Evolutionary conservation across 1,140 invertebrate genomes (phyloP), one percentile per base, ranked within the genome.

Genomic region (Eueides isabella): DNA sequence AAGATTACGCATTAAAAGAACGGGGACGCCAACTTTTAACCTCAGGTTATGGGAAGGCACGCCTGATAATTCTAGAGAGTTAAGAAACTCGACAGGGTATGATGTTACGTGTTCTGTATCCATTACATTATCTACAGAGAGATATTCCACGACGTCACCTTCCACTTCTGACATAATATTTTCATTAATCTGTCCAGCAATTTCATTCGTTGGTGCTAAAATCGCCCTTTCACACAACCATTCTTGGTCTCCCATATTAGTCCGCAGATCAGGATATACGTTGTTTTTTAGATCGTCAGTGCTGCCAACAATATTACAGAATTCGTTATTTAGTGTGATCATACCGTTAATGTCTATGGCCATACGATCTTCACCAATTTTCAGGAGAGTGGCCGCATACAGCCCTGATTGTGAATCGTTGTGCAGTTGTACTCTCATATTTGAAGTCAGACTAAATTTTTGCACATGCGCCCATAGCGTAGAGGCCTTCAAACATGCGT

Each of bases 401-500:
- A 68, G 76, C 19, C 71, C 78, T 4, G 78, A 26, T 82, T 82
- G 61, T 29, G 14, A 9, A 78, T 84, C 80, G 67, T 80, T 78
- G 29, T 80, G 77, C 7, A 80, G 69, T 78, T 80, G 72, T 67
- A 83, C 81, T 76, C 78, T 67, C 81, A 85, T 85, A 64, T 85
- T 81, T 72, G 72, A 79, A 41, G 75, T 76, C 2, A 81, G 67
- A 66, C 64, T 35, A 74, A 76, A 69, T 12, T 66, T 80, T 67
- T 71, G 33, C 12, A 81, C 75, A 44, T 78, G 41, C 1, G 5
- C 31, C 91, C 89, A 93, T 71, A 94, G 68, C 14, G 11, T 23
- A 67, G 78, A 82, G 2, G 78, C 66, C 74, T 84, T 82, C 72
- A 91, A 61, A 72, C 80, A 89, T 63, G 87, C 81, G 79, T 92